A percentile compares a stretch with the other conserved stretches of the same genome.
phyloP scores from a whole-genome alignment of 2,888 invertebrate genomes.

The Limnephilus auricula region DNA sequence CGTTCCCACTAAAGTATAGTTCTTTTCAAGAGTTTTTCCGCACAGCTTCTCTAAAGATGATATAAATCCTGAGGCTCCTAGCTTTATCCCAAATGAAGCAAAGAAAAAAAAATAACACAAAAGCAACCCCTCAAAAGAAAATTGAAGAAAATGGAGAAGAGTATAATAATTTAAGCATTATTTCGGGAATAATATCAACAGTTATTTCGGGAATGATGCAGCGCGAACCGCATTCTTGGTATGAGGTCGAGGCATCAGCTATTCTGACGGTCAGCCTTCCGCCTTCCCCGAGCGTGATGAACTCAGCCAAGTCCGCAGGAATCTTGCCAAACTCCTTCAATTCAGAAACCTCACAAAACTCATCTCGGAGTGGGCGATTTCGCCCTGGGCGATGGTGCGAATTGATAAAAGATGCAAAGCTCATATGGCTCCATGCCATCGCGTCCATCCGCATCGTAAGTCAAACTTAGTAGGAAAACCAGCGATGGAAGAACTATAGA shows the following conservation, averaged over 20 bases:
- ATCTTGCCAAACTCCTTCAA: background rate
- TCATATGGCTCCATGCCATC: constrained; percentile 22
- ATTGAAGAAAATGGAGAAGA: background rate
- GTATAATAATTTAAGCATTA: background rate
- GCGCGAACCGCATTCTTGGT: constrained; percentile 2
- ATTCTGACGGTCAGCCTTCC: background rate
- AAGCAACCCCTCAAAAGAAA: background rate
- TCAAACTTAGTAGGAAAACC: background rate
- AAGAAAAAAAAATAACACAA: background rate
- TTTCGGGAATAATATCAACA: no score
- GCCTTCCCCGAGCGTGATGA: background rate
- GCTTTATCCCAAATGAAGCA: background rate
- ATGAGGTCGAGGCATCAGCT: background rate
- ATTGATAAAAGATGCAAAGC: constrained; percentile 37
- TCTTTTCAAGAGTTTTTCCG: no score
- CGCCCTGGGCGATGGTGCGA: constrained; percentile 39
- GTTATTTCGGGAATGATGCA: background rate
- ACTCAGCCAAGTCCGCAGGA: background rate
- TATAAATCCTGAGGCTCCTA: background rate
- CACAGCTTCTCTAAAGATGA: no score
- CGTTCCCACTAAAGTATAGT: no score
- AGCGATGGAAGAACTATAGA: background rate
- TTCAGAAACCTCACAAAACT: constrained; percentile 22
- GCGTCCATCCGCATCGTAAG: constrained; percentile 16
- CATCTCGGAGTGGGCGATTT: constrained; percentile 29